Percentiles rank a stretch among this genome's conserved stretches.
These are phyloP conservation scores for Pilophorus perplexus DNA, from an alignment of 2,888 invertebrate species.

Conservation along the genomic window DNA sequence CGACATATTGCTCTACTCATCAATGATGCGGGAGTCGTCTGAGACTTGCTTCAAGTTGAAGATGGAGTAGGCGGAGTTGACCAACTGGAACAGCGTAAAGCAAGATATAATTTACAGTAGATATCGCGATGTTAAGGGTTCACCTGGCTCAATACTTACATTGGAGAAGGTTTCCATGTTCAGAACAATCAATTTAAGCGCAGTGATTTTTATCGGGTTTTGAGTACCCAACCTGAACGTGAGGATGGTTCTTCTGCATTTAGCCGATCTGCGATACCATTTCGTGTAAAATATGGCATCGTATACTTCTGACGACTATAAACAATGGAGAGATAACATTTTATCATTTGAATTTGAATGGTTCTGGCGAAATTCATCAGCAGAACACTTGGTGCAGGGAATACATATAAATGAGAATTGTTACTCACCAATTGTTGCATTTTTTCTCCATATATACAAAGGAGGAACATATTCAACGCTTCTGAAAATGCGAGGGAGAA, in stretches of 20 bases:
- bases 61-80: too few relatives aligned
- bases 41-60: too few relatives aligned
- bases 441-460: background rate
- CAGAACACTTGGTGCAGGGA: too few relatives aligned
- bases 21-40: too few relatives aligned
- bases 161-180: background rate
- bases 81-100: too few relatives aligned
- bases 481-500: background rate
- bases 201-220: background rate
- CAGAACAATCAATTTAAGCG: background rate
- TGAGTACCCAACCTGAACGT: background rate
- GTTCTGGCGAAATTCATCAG: too few relatives aligned
- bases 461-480: conserved; percentile 3
- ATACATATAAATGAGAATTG: background rate
- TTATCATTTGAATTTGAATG: too few relatives aligned
- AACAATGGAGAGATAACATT: too few relatives aligned
- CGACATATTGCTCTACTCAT: too few relatives aligned
- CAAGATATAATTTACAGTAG: too few relatives aligned
- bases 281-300: background rate
- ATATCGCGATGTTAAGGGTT: too few relatives aligned
- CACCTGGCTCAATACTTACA: conserved; percentile 1
- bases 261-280: background rate
- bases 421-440: background rate
- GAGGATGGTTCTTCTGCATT: conserved; percentile 1
- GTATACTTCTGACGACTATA: background rate